Evolutionary conservation across 2,113 vertebrate genomes (phyloP).

Genomic region (Hippoglossus stenolepis): DNA sequence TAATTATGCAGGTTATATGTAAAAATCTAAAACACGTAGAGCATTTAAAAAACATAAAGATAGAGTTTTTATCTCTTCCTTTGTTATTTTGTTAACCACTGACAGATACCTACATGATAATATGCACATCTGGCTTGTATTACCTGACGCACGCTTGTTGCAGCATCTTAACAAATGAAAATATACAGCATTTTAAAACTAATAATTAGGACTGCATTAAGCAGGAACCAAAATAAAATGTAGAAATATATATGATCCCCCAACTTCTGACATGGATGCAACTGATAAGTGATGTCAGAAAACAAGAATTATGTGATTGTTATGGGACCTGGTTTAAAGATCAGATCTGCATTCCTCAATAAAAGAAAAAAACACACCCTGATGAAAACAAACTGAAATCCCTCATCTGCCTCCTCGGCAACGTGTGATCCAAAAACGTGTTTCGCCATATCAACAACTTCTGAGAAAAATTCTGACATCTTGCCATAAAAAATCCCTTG

Average conservation of each 20-base stretch:
- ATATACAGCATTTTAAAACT: conserved; percentile 10
- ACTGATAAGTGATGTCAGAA: not conserved
- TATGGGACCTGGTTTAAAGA: conserved; percentile 5
- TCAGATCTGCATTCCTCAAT: conserved; percentile 50
- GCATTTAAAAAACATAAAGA: not conserved
- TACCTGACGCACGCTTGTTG: conserved; percentile 9
- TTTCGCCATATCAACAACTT: conserved; percentile 59
- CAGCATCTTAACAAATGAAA: conserved; percentile 30
- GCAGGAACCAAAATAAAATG: not conserved
- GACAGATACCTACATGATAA: conserved; percentile 4
- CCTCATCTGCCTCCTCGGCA: conserved; percentile 55
- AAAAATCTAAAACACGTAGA: not conserved
- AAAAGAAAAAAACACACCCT: conserved; percentile 60
- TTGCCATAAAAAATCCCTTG: conserved; percentile 15
- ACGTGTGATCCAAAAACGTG: conserved; percentile 62
- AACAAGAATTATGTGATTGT: conserved; percentile 38
- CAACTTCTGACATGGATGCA: conserved; percentile 13
- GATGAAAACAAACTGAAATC: conserved; percentile 59
- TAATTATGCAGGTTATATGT: too few species aligned
- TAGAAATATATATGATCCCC: not conserved
- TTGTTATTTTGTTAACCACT: conserved; percentile 1
- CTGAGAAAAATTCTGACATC: conserved; percentile 26
- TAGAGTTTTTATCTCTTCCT: not conserved
- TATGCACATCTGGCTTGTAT: conserved; percentile 6
- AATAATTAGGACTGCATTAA: conserved; percentile 30